Base-by-base conservation (phyloP, 1,140 invertebrate species). In the Colletes gigas region DNA sequence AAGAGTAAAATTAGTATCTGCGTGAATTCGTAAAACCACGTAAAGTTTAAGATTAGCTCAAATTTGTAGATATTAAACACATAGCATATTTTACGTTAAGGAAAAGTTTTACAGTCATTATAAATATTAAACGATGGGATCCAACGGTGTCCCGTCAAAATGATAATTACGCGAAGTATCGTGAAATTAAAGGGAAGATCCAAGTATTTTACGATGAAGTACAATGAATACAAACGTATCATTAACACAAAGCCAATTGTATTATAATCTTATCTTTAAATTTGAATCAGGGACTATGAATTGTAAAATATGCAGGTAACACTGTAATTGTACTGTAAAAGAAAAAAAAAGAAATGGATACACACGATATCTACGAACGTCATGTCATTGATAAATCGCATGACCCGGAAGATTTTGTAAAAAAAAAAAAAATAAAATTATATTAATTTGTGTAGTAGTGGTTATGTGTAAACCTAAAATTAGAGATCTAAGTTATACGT, bases 1-100 rank as follows among this genome's bases (percentile, higher is more conserved):
- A 92, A 83, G 86, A 90, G 90, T 62, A 93, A 90, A 89, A 90
- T 92, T 79, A 93, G 88, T 79, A 90, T 93, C 81, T 93, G 92
- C 89, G 90, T 92, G 88, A 93, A 93, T 89, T 93, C 92, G 4
- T 93, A 85, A 92, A 76, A 15, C 5, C 41, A 47, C 44, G 44
- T 41, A 39, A 65, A 74, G n/a, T 71, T 79, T 81, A 41, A 70
- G 47, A 73, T 77, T 86, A 83, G 62, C 59, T 70, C 55, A 86
- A 81, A 83, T 72, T 83, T 83, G 82, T 87, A 81, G 85, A 85
- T 85, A 83, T n/a, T 83, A 68, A 65, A 73, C 55, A 67, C 47
- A 52, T 75, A 60, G 63, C 30, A 17, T 21, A 47, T 30, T 79
- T 19, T 57, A 73, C n/a, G 19, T 66, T 57, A 55, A 71, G 50